A percentile compares a stretch with the other conserved stretches of the same genome.
Evolutionary conservation across 2,888 invertebrate genomes (phyloP).

Genomic region (Acheta domesticus): DNA sequence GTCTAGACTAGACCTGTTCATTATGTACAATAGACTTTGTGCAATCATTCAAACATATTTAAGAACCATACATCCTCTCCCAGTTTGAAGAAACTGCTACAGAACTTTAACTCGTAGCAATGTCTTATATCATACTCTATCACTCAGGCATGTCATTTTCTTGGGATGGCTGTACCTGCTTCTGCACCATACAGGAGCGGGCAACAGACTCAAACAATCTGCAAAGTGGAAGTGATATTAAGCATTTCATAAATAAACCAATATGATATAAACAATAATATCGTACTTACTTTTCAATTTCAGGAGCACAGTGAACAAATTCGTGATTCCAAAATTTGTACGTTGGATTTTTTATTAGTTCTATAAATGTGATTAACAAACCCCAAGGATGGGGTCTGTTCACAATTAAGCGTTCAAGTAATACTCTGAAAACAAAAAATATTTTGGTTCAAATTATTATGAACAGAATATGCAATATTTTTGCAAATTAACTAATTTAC

Average conservation of each 20-base stretch:
- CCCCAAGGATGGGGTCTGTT: conserved; percentile 99
- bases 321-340: conserved; percentile 99
- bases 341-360: conserved; percentile 95
- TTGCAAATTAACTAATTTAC: neutral
- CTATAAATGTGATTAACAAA: conserved; percentile 95
- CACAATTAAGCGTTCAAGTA: conserved; percentile 94
- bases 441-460: conserved; percentile 9
- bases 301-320: conserved; percentile 98
- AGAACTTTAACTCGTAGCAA: neutral
- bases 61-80: neutral
- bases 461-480: conserved; percentile 30
- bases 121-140: conserved; percentile 40
- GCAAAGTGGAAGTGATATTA: conserved; percentile 37
- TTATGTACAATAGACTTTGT: conserved; percentile 25
- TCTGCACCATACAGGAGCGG: conserved; percentile 88
- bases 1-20: conserved; percentile 25
- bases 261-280: neutral
- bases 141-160: conserved; percentile 68
- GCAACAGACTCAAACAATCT: conserved; percentile 96
- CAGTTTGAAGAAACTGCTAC: neutral
- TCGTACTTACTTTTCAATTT: conserved; percentile 90
- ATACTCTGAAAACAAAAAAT: conserved; percentile 59
- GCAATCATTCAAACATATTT: neutral
- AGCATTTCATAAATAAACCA: neutral
- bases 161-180: conserved; percentile 62